These are phyloP conservation scores for Nyctibius grandis DNA, from an alignment of 2,797 vertebrate genomes.

Conservation along the genomic window DNA sequence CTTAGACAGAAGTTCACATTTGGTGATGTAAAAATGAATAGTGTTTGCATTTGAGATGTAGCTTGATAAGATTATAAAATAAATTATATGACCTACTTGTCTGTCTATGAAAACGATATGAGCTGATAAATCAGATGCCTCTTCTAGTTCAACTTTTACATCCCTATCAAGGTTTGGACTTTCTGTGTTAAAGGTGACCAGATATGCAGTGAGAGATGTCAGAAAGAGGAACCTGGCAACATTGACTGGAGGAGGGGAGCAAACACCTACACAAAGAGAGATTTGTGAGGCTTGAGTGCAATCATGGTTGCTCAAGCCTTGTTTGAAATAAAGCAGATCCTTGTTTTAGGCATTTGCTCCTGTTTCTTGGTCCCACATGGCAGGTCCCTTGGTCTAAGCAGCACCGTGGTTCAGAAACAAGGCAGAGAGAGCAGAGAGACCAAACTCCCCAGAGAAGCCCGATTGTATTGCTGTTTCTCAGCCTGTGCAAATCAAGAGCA, in stretches of 20 bases:
- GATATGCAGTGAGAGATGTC: not conserved
- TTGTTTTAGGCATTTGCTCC: not conserved
- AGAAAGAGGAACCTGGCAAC: not conserved
- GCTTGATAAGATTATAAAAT: not conserved
- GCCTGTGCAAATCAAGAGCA: not conserved
- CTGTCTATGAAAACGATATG: not conserved
- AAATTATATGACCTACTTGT: not conserved
- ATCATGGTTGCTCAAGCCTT: not conserved
- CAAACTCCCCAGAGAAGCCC: not conserved
- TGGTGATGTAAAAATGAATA: not conserved
- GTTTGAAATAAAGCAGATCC: not conserved
- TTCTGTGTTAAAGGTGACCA: not conserved
- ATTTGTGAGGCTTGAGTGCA: not conserved
- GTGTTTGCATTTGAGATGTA: not conserved
- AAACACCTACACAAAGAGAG: not conserved
- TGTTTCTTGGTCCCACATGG: not conserved
- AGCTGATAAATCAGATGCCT: not conserved
- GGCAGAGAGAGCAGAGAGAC: not conserved
- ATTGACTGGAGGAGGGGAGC: not conserved
- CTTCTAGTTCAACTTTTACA: not conserved
- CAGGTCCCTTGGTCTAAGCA: not conserved
- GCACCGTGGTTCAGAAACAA: not conserved
- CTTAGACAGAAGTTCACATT: not conserved
- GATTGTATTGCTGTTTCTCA: not conserved
- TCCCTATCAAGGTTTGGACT: not conserved